Evolutionary conservation across 2,888 invertebrate genomes (phyloP).

Genomic region (Coelinius sp.): DNA sequence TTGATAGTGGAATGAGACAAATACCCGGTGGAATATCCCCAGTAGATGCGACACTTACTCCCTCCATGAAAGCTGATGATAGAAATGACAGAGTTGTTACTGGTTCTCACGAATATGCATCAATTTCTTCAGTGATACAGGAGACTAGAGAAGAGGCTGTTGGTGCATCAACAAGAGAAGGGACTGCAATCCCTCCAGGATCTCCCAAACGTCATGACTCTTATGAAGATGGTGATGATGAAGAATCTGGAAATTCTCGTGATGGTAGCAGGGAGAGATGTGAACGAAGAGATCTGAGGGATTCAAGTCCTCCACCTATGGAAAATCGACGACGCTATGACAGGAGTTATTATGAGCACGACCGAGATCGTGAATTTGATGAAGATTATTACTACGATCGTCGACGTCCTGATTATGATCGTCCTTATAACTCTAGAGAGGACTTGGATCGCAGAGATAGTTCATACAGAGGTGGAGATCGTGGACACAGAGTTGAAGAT

Average conservation of each 20-base stretch:
- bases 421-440: conserved; percentile 63
- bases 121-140: conserved; percentile 56
- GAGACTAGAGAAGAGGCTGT: conserved; percentile 68
- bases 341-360: conserved; percentile 58
- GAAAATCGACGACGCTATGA: conserved; percentile 60
- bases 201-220: conserved; percentile 63
- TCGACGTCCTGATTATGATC: conserved; percentile 62
- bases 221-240: conserved; percentile 67
- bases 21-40: conserved; percentile 66
- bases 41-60: conserved; percentile 55
- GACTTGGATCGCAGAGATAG: conserved; percentile 65
- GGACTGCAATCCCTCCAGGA: conserved; percentile 52
- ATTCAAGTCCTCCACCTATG: conserved; percentile 54
- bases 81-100: conserved; percentile 63
- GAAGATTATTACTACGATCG: conserved; percentile 68
- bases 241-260: conserved; percentile 65
- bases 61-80: conserved; percentile 51
- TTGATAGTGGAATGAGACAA: conserved; percentile 58
- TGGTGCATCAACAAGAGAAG: conserved; percentile 63
- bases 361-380: conserved; percentile 65
- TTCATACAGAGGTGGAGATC: conserved; percentile 62
- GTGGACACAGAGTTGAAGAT: conserved; percentile 66
- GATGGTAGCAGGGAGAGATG: conserved; percentile 66
- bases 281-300: conserved; percentile 39
- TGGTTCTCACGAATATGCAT: conserved; percentile 62